Evolutionary conservation across 2,888 invertebrate genomes (phyloP).

Genomic region (Diabrotica balteata): DNA sequence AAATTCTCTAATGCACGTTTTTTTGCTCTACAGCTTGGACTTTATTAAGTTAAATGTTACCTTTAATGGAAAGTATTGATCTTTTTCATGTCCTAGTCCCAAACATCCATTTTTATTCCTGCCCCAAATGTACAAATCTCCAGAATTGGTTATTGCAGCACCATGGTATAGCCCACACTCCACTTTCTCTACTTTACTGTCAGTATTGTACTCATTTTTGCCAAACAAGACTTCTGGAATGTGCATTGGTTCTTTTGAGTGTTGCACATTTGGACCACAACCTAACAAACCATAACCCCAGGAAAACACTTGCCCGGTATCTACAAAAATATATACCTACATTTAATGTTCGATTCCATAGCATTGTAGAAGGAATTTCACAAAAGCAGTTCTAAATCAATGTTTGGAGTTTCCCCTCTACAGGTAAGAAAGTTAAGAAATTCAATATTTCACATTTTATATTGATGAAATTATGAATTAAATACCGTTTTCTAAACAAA

Average conservation of each 20-base stretch:
- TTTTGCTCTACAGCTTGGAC: not conserved
- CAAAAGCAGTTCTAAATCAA: too few relatives aligned
- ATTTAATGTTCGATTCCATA: too few relatives aligned
- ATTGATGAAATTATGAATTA: too few relatives aligned
- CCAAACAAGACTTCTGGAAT: constrained; percentile 88
- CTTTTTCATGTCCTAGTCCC: constrained; percentile 79
- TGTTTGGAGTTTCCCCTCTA: too few relatives aligned
- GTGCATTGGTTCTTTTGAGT: constrained; percentile 70
- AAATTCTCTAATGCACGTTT: not conserved
- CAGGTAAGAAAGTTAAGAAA: too few relatives aligned
- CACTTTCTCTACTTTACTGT: constrained; percentile 71
- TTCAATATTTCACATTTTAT: too few relatives aligned
- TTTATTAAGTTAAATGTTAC: constrained; percentile 58
- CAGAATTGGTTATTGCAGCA: constrained; percentile 81
- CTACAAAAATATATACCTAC: constrained; percentile 60
- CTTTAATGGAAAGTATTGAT: constrained; percentile 89
- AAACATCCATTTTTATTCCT: constrained; percentile 83
- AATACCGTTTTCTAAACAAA: too few relatives aligned
- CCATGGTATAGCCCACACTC: constrained; percentile 78
- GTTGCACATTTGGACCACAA: constrained; percentile 80
- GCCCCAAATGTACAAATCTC: constrained; percentile 93
- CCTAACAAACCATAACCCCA: constrained; percentile 97
- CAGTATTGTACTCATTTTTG: constrained; percentile 79
- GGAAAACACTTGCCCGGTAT: constrained; percentile 82
- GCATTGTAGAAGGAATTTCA: too few relatives aligned